phyloP scores from a whole-genome alignment of 2,888 invertebrate genomes.

The Beris morrisii region DNA sequence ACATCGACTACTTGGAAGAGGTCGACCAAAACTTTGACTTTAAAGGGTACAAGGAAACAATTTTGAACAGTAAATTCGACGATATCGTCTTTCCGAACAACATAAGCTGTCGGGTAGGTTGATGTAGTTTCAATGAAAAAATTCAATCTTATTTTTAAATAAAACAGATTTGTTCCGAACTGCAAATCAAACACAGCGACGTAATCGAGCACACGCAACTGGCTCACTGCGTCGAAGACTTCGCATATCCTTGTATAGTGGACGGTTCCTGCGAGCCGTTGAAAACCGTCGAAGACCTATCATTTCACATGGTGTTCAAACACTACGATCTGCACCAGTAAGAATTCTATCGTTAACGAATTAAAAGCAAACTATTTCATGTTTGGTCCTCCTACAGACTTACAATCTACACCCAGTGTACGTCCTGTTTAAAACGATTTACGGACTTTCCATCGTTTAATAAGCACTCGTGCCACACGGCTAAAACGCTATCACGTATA shows the following conservation, averaged over 20 bases:
- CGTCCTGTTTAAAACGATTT: conserved; percentile 48
- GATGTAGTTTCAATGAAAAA: background rate
- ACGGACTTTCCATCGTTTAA: conserved; percentile 49
- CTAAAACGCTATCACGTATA: conserved; percentile 44
- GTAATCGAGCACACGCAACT: conserved; percentile 35
- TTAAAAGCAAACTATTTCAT: conserved; percentile 6
- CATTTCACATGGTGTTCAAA: conserved; percentile 48
- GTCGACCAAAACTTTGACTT: conserved; percentile 31
- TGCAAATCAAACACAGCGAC: conserved; percentile 33
- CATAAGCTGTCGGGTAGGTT: conserved; percentile 39
- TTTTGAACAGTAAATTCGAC: conserved; percentile 34
- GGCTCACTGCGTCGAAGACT: conserved; percentile 32
- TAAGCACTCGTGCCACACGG: conserved; percentile 51
- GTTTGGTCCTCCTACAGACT: conserved; percentile 13
- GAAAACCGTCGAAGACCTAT: conserved; percentile 42
- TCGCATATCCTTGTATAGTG: conserved; percentile 45
- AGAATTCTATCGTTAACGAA: conserved; percentile 5
- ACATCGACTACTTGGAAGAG: conserved; percentile 36
- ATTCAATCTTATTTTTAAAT: background rate
- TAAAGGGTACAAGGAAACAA: conserved; percentile 25
- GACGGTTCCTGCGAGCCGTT: conserved; percentile 42
- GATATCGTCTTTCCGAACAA: conserved; percentile 37
- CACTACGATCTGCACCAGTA: conserved; percentile 46
- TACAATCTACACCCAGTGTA: conserved; percentile 41
- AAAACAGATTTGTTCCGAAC: conserved; percentile 36